Percentiles rank a stretch among this genome's conserved stretches.
These are phyloP conservation scores for Pycnonotus jocosus DNA, from an alignment of 2,113 vertebrate genomes.

Conservation along the genomic window DNA sequence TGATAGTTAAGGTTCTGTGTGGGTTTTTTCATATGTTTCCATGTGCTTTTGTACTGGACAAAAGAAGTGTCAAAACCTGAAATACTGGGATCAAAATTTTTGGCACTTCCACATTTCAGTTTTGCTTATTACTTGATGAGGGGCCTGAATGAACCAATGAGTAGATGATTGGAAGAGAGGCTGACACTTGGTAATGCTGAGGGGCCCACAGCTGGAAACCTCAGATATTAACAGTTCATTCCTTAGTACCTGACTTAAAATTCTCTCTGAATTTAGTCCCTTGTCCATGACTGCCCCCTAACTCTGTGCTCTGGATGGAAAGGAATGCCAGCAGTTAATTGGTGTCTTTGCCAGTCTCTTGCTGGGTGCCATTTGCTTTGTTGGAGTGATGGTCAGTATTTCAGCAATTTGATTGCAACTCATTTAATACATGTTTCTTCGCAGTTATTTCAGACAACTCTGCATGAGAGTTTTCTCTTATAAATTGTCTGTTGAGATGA, in stretches of 20 bases:
- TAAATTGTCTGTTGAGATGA: background rate
- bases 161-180: background rate
- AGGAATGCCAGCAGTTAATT: background rate
- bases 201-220: background rate
- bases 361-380: background rate
- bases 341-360: background rate
- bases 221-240: background rate
- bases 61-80: background rate
- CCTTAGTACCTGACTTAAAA: background rate
- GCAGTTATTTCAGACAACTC: background rate
- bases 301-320: background rate
- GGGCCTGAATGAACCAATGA: background rate
- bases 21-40: background rate
- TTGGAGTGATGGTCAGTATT: background rate
- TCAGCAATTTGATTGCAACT: background rate
- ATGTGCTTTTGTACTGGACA: background rate
- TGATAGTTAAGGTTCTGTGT: background rate
- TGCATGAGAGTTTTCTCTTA: background rate
- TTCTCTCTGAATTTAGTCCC: background rate
- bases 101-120: accelerated
- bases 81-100: background rate
- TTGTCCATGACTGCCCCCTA: background rate
- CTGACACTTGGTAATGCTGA: background rate
- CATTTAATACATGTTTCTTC: background rate
- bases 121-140: background rate